Evolutionary conservation across 1,140 invertebrate genomes (phyloP).

Genomic region (Euwallacea fornicatus): DNA sequence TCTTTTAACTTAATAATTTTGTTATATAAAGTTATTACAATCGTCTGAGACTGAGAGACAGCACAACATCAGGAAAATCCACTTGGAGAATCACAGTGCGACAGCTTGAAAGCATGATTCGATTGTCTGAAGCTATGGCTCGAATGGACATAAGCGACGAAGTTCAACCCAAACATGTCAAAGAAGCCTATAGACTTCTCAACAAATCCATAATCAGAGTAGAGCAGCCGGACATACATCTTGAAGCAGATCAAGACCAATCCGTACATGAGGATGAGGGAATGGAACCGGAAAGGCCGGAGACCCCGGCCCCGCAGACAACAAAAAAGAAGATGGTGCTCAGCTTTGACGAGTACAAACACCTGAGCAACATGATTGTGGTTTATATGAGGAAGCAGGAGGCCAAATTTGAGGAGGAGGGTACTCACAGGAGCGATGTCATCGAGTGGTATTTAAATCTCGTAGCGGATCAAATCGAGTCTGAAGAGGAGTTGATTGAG

Average conservation of each 20-base stretch:
- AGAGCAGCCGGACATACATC: slow-evolving; percentile 95
- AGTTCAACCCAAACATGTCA: slow-evolving; percentile 85
- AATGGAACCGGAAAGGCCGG: slow-evolving; percentile 43
- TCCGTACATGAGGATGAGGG: slow-evolving; percentile 56
- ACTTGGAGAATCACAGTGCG: slow-evolving; percentile 97
- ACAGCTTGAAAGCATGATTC: slow-evolving; percentile 97
- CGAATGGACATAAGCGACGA: slow-evolving; percentile 92
- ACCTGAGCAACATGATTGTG: slow-evolving; percentile 88
- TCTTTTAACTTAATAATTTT: slow-evolving; percentile 9
- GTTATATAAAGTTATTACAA: slow-evolving; percentile 69
- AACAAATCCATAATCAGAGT: slow-evolving; percentile 98
- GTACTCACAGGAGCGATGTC: slow-evolving; percentile 79
- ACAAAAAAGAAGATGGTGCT: slow-evolving; percentile 84
- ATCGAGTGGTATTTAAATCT: slow-evolving; percentile 95
- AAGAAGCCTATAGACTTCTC: slow-evolving; percentile 91
- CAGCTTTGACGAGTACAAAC: slow-evolving; percentile 94
- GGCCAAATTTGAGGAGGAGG: slow-evolving; percentile 63
- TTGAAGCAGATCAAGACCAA: slow-evolving; percentile 67
- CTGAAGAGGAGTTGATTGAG: slow-evolving; percentile 87
- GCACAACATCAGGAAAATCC: slow-evolving; percentile 68
- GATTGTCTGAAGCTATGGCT: slow-evolving; percentile 94
- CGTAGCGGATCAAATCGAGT: slow-evolving; percentile 85
- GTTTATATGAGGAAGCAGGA: slow-evolving; percentile 87
- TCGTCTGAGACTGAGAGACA: slow-evolving; percentile 81
- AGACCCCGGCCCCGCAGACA: slow-evolving; percentile 40